A percentile compares a stretch with the other conserved stretches of the same genome.
phyloP scores from a whole-genome alignment of 2,888 invertebrate genomes.

The Himalopsyche tibetana region DNA sequence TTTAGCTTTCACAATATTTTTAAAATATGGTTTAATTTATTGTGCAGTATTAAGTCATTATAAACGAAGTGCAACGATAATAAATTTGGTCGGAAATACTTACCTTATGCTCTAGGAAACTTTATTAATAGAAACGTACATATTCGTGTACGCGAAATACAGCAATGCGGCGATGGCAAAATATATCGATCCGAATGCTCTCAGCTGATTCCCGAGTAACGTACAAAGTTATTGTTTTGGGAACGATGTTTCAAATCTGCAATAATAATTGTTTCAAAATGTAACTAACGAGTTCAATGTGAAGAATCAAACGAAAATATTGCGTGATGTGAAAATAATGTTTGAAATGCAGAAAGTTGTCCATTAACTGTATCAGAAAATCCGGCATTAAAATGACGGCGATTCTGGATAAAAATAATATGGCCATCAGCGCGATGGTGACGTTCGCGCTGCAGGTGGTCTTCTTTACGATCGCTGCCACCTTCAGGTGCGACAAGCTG shows the following conservation, averaged over 20 bases:
- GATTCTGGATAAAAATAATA: conserved; percentile 88
- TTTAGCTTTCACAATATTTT: not conserved
- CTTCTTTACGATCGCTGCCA: conserved; percentile 91
- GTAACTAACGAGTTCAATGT: no score
- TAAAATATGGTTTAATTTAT: not conserved
- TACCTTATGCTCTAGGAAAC: not conserved
- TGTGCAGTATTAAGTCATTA: not conserved
- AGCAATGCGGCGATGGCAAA: conserved; percentile 30
- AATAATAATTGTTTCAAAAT: no score
- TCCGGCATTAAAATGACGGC: conserved; percentile 78
- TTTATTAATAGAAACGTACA: not conserved
- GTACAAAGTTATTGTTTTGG: not conserved
- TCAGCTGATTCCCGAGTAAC: conserved; percentile 7
- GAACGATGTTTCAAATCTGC: not conserved
- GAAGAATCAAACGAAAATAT: no score
- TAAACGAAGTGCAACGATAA: not conserved
- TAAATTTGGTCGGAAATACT: not conserved
- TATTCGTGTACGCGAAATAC: not conserved
- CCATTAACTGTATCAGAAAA: no score
- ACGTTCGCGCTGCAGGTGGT: conserved; percentile 90
- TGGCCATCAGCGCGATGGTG: conserved; percentile 91
- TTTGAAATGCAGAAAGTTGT: no score
- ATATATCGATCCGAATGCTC: conserved; percentile 17
- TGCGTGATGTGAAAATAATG: no score
- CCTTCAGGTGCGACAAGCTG: conserved; percentile 92